phyloP scores from a whole-genome alignment of 1,140 invertebrate genomes.

The Drosophila mauritiana region DNA sequence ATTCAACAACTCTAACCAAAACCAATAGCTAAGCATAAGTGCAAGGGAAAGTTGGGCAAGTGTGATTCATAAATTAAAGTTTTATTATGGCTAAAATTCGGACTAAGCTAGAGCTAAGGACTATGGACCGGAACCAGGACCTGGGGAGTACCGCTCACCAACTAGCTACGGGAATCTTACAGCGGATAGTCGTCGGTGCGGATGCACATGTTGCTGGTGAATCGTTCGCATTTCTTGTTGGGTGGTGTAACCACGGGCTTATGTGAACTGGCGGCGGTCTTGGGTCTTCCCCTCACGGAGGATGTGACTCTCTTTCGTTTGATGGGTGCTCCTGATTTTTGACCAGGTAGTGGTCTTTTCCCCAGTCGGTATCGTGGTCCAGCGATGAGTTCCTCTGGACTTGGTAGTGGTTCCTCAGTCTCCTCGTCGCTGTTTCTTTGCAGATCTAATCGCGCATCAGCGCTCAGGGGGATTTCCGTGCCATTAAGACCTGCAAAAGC shows the following conservation, averaged over 20 bases:
- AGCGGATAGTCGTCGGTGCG: conserved; percentile 91
- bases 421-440: conserved; percentile 36
- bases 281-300: conserved; percentile 42
- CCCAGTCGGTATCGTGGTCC: conserved; percentile 72
- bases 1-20: conserved; percentile 29
- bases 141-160: conserved; percentile 31
- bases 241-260: conserved; percentile 47
- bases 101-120: conserved; percentile 48
- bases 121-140: conserved; percentile 28
- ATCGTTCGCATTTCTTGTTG: conserved; percentile 88
- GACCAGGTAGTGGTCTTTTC: conserved; percentile 40
- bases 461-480: conserved; percentile 50
- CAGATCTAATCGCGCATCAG: conserved; percentile 49
- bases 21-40: conserved; percentile 57
- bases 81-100: conserved; percentile 56
- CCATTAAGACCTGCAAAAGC: conserved; percentile 80
- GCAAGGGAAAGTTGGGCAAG: conserved; percentile 42
- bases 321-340: conserved; percentile 46
- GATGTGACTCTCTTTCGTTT: conserved; percentile 65
- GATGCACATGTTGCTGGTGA: conserved; percentile 91
- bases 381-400: conserved; percentile 76
- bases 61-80: conserved; percentile 63
- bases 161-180: conserved; percentile 86
- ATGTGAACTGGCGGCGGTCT: conserved; percentile 61
- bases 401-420: conserved; percentile 66